Evolutionary conservation across 2,888 invertebrate genomes (phyloP), one percentile per base, ranked within the genome.

Genomic region (Scrobipalpa atriplicella): DNA sequence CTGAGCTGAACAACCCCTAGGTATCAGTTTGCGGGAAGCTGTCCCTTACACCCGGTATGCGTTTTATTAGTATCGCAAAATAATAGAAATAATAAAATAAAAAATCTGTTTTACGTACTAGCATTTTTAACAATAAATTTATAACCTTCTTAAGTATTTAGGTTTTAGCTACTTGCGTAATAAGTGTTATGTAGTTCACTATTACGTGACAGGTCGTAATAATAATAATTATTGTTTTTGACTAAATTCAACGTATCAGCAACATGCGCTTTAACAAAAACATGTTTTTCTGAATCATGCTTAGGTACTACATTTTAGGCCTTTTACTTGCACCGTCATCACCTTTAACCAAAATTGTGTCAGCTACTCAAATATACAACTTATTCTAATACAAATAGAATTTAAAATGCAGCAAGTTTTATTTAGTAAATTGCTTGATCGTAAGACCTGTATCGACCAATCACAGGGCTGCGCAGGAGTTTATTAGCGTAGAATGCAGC

Each of bases 401-500:
- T 56, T 11, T 21, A 56, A 21, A 56, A 56, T 29, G 19, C 54
- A 56, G 10, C 2, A 51, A 18, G 13, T 13, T 21, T 29, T 11
- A 21, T 9, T 19, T 13, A 56, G 54, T 56, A 56, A 56, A 13
- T 56, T 56, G 21, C 21, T 19, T 6, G 13, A 56, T 56, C 54
- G 54, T 29, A 56, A 56, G 54, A 56, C 54, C 11, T 56, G 13
- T 13, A 3, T 29, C 21, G 54, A 56, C 54, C 54, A 56, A 56
- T 56, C 54, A 56, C 29, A 29, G 54, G 10, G 13, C 29, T 11
- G 54, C 54, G 21, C 54, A 56, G 21, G 54, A 56, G 54, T 56
- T 29, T 52, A 52, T 18, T 56, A 56, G n/a, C 54, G 21, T 13
- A 29, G 54, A 56, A 56, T 56, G 54, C 54, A 56, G 29, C 54